Percentiles rank a stretch among this genome's conserved stretches.
These are phyloP conservation scores for Podotricha telesiphe DNA, from an alignment of 2,888 invertebrate genomes.

Conservation along the genomic window DNA sequence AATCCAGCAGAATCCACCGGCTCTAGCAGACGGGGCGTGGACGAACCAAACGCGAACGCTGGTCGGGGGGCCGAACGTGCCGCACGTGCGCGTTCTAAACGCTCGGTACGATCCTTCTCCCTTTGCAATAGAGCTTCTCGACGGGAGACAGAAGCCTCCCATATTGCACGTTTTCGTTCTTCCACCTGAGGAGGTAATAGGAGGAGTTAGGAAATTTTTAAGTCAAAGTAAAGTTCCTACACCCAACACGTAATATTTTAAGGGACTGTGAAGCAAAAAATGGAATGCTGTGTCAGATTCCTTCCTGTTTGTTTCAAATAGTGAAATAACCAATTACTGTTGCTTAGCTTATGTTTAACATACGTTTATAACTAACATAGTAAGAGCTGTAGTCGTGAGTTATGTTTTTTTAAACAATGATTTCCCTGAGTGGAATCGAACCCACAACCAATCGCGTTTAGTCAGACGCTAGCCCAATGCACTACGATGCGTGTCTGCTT, in stretches of 20 bases:
- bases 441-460: too few species aligned
- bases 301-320: too few species aligned
- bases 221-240: background rate
- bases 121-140: slow-evolving; percentile 93
- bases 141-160: slow-evolving; percentile 94
- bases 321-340: too few species aligned
- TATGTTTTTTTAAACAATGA: too few species aligned
- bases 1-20: slow-evolving; percentile 90
- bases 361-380: too few species aligned
- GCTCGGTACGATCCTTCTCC: slow-evolving; percentile 92
- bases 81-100: slow-evolving; percentile 90
- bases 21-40: slow-evolving; percentile 93
- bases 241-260: background rate
- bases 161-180: slow-evolving; percentile 94
- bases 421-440: too few species aligned
- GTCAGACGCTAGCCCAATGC: too few species aligned
- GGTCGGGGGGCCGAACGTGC: slow-evolving; percentile 86
- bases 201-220: background rate
- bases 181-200: slow-evolving; percentile 85
- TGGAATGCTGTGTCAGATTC: too few species aligned
- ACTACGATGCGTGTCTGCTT: background rate
- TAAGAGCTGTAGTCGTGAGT: too few species aligned
- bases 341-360: too few species aligned
- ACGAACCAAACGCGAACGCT: slow-evolving; percentile 95
- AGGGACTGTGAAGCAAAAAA: background rate